Conservation (phyloP, 2,797 vertebrate species). For the Coranthus polyacanthus region DNA sequence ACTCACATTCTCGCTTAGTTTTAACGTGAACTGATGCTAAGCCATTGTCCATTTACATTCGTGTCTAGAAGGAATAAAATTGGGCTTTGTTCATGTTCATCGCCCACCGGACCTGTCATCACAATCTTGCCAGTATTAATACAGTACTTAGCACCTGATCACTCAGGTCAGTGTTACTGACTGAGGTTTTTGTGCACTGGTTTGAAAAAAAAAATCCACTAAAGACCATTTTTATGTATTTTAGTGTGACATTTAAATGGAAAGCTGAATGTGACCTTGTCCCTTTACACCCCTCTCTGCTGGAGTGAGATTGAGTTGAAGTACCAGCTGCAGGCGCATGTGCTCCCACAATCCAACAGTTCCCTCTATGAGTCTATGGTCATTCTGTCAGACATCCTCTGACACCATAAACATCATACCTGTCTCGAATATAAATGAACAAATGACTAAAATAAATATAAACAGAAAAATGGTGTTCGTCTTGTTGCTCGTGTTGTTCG, state of each 20-base stretch:
- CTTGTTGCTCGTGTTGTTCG: background rate
- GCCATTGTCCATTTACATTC: constrained; percentile 25
- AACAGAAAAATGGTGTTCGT: constrained; percentile 3
- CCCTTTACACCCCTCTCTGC: constrained; percentile 13
- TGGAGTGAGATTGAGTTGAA: constrained; percentile 29
- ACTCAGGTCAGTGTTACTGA: constrained; percentile 33
- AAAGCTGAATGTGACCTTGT: constrained; percentile 39
- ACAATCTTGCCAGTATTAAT: constrained; percentile 20
- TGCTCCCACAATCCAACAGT: constrained; percentile 28
- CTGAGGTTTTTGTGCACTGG: constrained; percentile 20
- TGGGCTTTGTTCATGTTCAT: no score
- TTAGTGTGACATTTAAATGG: constrained; percentile 42
- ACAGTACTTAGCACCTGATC: constrained; percentile 13
- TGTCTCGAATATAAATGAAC: no score
- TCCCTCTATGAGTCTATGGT: constrained; percentile 20
- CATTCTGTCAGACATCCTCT: constrained; percentile 16
- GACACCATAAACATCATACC: constrained; percentile 15
- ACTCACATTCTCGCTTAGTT: constrained; percentile 27
- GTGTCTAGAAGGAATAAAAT: constrained; percentile 15
- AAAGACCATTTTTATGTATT: constrained; percentile 22
- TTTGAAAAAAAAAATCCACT: constrained; percentile 27
- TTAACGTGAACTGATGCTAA: constrained; percentile 42
- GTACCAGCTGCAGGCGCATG: constrained; percentile 31
- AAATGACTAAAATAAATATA: constrained; percentile 9
- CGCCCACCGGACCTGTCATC: no score